Evolutionary conservation across 2,888 invertebrate genomes (phyloP).

Genomic region (Chamaedrilus cognettii): DNA sequence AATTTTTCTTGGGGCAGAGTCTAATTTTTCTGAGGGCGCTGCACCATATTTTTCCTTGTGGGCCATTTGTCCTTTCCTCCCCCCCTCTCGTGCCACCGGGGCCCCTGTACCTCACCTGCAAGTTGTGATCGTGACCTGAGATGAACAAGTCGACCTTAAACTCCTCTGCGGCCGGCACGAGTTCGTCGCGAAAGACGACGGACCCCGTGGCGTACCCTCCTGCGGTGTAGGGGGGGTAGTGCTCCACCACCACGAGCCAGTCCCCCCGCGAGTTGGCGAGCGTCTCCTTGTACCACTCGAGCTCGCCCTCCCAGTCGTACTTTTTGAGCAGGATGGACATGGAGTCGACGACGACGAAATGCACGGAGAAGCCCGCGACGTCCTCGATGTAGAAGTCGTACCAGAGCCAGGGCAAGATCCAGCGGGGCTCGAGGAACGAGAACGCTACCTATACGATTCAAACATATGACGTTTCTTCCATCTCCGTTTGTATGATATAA

Average conservation of each 20-base stretch:
- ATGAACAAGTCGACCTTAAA: conserved; percentile 20
- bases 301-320: conserved; percentile 12
- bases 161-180: conserved; percentile 20
- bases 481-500: too few relatives aligned
- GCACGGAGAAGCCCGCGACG: conserved; percentile 7
- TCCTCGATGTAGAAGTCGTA: background rate
- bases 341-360: conserved; percentile 24
- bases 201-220: conserved; percentile 15
- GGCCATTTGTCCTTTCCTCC: background rate
- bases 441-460: background rate
- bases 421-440: conserved; percentile 10
- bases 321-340: background rate
- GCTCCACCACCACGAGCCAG: conserved; percentile 30
- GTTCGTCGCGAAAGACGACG: background rate
- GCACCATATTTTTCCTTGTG: too few relatives aligned
- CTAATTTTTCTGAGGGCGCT: background rate
- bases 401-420: conserved; percentile 14
- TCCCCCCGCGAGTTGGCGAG: conserved; percentile 17
- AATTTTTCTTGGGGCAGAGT: too few relatives aligned
- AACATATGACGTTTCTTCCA: too few relatives aligned
- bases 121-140: conserved; percentile 30
- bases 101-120: too few relatives aligned
- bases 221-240: conserved; percentile 20
- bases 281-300: conserved; percentile 11
- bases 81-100: conserved; percentile 19